Conservation (phyloP, 2,888 invertebrate genomes). For the Nowickia ferox region DNA sequence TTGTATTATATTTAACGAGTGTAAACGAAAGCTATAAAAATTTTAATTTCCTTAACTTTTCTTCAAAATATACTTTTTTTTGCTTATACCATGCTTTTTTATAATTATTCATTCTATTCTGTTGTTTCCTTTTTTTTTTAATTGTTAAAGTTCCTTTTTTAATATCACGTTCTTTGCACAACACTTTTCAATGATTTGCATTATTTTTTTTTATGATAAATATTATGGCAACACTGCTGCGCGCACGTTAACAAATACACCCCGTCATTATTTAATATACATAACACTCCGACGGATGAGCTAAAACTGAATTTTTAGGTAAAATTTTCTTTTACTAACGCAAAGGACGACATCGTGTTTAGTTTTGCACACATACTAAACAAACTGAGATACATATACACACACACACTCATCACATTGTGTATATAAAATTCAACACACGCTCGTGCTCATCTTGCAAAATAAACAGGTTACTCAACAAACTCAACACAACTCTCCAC, state of each 20-base stretch:
- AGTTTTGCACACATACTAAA: constrained; percentile 21
- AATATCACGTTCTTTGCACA: constrained; percentile 6
- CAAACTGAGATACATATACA: background rate
- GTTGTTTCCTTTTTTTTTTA: background rate
- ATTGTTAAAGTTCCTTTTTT: constrained; percentile 11
- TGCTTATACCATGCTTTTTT: background rate
- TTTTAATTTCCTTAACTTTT: background rate
- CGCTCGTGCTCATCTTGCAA: constrained; percentile 47
- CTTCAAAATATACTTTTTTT: background rate
- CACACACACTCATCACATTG: background rate
- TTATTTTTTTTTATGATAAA: constrained; percentile 44
- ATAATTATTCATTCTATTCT: background rate
- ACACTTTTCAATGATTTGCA: constrained; percentile 22
- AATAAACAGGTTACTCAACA: constrained; percentile 11
- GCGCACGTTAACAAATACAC: constrained; percentile 65
- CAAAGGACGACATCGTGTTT: constrained; percentile 73
- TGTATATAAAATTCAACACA: constrained; percentile 58
- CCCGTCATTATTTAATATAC: constrained; percentile 73
- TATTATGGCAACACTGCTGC: constrained; percentile 70
- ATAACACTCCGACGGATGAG: constrained; percentile 82
- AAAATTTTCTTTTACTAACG: constrained; percentile 74
- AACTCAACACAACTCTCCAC: constrained; percentile 49
- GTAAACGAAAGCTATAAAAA: constrained; percentile 31
- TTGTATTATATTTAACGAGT: constrained; percentile 51
- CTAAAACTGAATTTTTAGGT: constrained; percentile 80